Evolutionary conservation across 2,888 invertebrate genomes (phyloP), one percentile per base, ranked within the genome.

Genomic region (Lepidonotus clava): DNA sequence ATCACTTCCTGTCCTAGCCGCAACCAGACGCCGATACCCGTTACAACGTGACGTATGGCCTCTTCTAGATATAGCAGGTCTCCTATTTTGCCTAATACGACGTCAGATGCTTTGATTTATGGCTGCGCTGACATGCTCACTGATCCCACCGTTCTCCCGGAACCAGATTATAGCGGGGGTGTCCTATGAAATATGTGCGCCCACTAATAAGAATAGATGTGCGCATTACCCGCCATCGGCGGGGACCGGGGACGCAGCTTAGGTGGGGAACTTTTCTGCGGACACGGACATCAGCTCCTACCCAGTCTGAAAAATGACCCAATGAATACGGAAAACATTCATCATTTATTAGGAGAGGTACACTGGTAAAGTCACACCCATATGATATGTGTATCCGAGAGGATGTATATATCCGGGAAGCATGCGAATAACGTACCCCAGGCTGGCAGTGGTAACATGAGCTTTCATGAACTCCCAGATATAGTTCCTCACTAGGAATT

Each of bases 31-130:
- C 76, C 76, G 38, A 36, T 40, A 76, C 76, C 38, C 76, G 76
- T 76, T 76, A 36, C 76, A 28, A 76, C 76, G 76, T 76, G 76
- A 76, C 34, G 34, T 76, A 76, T 76, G 76, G 76, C n/a, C 40
- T 40, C 76, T 40, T 76, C 38, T 76, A 76, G 76, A 40, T 76
- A 76, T 76, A 38, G 76, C n/a, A 36, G 40, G 36, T 76, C 76
- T 76, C 76, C 76, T 76, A 76, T 76, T 76, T 76, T 76, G 76
- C 40, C 76, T 40, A 76, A 76, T 76, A 76, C 76, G 24, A 21
- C 38, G 21, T 76, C 38, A 21, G 76, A 76, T 38, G 36, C 76
- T 18, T 5, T 76, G 76, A 76, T 76, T 76, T 76, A 76, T 76
- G 21, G 36, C 14, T 14, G 38, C 76, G 76, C 38, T 76, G 76